These are phyloP conservation scores for Ditula angustiorana DNA, from an alignment of 2,888 invertebrate species.

Conservation along the genomic window DNA sequence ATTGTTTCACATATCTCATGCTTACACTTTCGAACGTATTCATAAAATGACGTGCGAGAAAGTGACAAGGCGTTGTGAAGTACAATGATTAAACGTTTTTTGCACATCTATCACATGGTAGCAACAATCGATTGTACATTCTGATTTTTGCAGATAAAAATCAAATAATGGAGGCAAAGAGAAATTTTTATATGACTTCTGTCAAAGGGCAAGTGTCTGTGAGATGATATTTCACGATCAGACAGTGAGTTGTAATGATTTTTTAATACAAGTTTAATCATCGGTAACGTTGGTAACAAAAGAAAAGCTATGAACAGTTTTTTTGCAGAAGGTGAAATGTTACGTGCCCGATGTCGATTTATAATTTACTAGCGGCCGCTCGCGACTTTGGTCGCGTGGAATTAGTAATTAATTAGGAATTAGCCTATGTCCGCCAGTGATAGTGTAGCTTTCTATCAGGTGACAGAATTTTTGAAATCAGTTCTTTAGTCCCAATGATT, in stretches of 20 bases:
- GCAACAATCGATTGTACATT: conserved; percentile 33
- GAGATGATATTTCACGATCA: not conserved
- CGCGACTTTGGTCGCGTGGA: no score
- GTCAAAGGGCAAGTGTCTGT: conserved; percentile 11
- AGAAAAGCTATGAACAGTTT: no score
- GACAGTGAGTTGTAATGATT: not conserved
- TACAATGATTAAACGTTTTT: conserved; percentile 39
- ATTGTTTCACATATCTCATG: conserved; percentile 34
- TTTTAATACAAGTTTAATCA: not conserved
- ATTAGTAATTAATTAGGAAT: no score
- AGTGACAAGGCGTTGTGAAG: conserved; percentile 31
- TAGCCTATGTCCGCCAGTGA: no score
- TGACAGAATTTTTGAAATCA: no score
- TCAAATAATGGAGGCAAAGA: conserved; percentile 11
- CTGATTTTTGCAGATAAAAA: conserved; percentile 35
- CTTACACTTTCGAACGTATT: conserved; percentile 34
- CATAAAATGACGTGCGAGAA: conserved; percentile 34
- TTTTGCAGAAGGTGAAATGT: no score
- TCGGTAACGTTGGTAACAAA: no score
- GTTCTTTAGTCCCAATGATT: no score
- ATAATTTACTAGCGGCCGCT: no score
- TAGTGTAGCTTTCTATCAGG: no score
- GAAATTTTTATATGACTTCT: conserved; percentile 28
- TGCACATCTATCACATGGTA: conserved; percentile 37
- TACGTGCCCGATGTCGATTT: no score